Evolutionary conservation across 2,797 vertebrate species (phyloP).

Genomic region (Diglossa cyanea): DNA sequence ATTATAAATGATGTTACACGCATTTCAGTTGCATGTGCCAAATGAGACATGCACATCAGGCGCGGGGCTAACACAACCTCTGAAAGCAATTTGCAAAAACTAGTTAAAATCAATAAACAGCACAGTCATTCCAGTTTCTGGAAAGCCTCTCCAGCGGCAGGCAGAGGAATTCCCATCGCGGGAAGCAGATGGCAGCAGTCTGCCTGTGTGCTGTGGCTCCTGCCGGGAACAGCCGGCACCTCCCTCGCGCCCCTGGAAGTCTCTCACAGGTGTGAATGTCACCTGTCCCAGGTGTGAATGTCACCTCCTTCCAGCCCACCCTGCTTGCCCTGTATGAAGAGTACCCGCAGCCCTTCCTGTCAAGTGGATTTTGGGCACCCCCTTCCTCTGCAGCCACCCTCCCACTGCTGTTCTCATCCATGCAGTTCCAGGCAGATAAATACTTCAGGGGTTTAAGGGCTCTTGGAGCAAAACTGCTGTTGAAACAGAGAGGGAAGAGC

Average conservation of each 20-base stretch:
- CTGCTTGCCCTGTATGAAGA: background rate
- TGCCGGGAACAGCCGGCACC: accelerated
- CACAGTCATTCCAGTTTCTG: background rate
- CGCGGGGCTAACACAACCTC: background rate
- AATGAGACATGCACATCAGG: accelerated
- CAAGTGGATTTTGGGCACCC: background rate
- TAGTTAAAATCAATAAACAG: background rate
- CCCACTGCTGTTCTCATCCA: background rate
- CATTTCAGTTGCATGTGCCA: background rate
- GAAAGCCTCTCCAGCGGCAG: background rate
- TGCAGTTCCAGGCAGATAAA: background rate
- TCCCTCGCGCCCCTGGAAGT: background rate
- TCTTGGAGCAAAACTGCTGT: background rate
- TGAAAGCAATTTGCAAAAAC: background rate
- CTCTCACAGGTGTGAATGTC: background rate
- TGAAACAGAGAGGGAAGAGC: background rate
- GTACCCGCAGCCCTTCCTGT: background rate
- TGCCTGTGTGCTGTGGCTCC: accelerated
- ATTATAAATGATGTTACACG: background rate
- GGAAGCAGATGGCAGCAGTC: background rate
- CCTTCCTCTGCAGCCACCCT: background rate
- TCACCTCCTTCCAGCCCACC: background rate
- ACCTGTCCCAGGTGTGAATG: background rate
- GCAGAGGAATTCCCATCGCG: accelerated
- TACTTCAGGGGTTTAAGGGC: background rate